Base-by-base conservation (phyloP, 2,888 invertebrate species). In the Arrhopalites spinosus region DNA sequence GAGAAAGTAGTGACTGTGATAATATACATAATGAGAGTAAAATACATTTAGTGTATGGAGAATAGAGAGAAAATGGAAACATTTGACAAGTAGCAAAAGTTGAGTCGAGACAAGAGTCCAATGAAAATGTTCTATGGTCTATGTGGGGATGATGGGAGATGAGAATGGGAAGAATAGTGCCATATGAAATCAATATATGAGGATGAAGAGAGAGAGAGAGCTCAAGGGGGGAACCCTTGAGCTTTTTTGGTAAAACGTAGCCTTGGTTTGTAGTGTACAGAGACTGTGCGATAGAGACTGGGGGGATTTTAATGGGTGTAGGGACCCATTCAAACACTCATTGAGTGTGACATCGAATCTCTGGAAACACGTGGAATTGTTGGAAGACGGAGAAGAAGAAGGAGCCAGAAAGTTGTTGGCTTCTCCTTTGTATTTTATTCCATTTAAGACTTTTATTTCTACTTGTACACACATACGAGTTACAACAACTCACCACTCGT, bases 101-200 rank as follows among this genome's bases (percentile, higher is more conserved):
- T 20, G 7, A 20, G n/a, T n/a, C n/a, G n/a, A 56, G 53, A 56
- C 15, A 20, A 56, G 53, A 17, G n/a, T 53, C 15, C n/a, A 53
- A n/a, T n/a, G 53, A 8, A n/a, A n/a, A n/a, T 13, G 53, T 53
- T 17, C 8, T 53, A n/a, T 53, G n/a, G 53, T n/a, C n/a, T 53
- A 17, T 11, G 53, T 53, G n/a, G 53, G 13, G 47, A 47, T n/a
- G n/a, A 17, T 17, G 7, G 7, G 15, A 47, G 13, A 47, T 45
- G 45, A 15, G n/a, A 36, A 64, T 30, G 20, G 29, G 64, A 29
- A 64, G 36, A 20, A 36, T 29, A 63, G 64, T 67, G 67, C 67
- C 67, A 67, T 67, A 67, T 67, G 67, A 67, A 67, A 67, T 67
- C 67, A 67, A 67, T 67, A 67, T 56, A 56, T 45, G 45, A 67